Evolutionary conservation across 2,113 vertebrate species (phyloP).

Genomic region (Periophthalmodon schlosseri): DNA sequence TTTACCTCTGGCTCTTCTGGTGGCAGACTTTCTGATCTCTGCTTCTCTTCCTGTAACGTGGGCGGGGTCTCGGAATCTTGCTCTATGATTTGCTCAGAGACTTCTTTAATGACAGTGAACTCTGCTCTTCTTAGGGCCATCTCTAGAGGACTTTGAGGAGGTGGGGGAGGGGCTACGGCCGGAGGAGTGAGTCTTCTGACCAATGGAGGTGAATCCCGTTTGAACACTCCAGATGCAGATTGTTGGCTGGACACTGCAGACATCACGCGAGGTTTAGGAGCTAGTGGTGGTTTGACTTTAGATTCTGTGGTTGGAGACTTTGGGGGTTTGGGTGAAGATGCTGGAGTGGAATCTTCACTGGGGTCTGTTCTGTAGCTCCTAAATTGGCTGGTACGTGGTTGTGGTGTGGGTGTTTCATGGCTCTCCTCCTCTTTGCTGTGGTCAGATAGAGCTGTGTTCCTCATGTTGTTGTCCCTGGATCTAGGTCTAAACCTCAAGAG

Average conservation of each 20-base stretch:
- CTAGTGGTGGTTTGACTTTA: slow-evolving; percentile 33
- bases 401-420: not conserved
- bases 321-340: not conserved
- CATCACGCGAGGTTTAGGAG: slow-evolving; percentile 48
- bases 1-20: slow-evolving; percentile 8
- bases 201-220: slow-evolving; percentile 5
- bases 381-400: not conserved
- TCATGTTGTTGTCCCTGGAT: not conserved
- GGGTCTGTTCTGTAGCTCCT: not conserved
- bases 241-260: not conserved
- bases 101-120: not conserved
- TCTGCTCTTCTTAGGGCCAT: not conserved
- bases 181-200: slow-evolving; percentile 20
- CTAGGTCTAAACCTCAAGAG: not conserved
- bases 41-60: not conserved
- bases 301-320: not conserved
- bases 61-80: slow-evolving; percentile 3
- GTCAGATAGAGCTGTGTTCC: not conserved
- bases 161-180: slow-evolving; percentile 13
- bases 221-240: not conserved
- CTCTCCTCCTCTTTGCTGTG: not conserved
- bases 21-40: not conserved
- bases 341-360: not conserved
- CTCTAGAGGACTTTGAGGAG: slow-evolving; percentile 1
- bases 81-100: slow-evolving; percentile 15